These are phyloP conservation scores for Peucedramus taeniatus DNA, from an alignment of 2,113 vertebrate genomes.

Conservation along the genomic window DNA sequence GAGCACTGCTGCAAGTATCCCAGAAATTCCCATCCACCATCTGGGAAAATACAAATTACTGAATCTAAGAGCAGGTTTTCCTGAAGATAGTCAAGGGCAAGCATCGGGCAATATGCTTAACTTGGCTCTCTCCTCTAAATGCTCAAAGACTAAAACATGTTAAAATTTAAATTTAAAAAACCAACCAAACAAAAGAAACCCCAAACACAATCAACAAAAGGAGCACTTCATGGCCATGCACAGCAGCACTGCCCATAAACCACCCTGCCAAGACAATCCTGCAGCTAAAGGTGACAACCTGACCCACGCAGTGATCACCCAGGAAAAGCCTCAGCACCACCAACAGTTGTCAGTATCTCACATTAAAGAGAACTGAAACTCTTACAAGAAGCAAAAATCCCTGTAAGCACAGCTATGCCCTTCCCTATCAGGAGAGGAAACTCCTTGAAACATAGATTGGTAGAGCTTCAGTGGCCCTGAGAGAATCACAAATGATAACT, in stretches of 20 bases:
- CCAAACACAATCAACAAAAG: background rate
- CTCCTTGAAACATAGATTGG: slow-evolving; percentile 11
- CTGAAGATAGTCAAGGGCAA: background rate
- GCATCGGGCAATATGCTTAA: background rate
- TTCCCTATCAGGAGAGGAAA: background rate
- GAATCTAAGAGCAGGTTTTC: background rate
- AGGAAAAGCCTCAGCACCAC: background rate
- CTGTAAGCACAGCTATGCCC: background rate
- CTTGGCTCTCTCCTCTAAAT: background rate
- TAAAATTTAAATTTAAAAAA: background rate
- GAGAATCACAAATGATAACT: background rate
- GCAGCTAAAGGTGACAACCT: background rate
- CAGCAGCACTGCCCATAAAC: background rate
- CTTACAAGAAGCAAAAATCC: background rate
- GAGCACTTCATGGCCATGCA: background rate
- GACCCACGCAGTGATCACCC: background rate
- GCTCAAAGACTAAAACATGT: background rate
- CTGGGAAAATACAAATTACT: background rate
- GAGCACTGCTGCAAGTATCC: background rate
- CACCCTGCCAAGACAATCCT: background rate
- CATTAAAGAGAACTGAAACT: background rate
- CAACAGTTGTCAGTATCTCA: background rate
- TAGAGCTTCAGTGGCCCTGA: background rate
- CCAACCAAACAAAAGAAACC: background rate
- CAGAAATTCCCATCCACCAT: background rate